phyloP scores from a whole-genome alignment of 2,797 vertebrate species.

The Emydoidea blandingii region DNA sequence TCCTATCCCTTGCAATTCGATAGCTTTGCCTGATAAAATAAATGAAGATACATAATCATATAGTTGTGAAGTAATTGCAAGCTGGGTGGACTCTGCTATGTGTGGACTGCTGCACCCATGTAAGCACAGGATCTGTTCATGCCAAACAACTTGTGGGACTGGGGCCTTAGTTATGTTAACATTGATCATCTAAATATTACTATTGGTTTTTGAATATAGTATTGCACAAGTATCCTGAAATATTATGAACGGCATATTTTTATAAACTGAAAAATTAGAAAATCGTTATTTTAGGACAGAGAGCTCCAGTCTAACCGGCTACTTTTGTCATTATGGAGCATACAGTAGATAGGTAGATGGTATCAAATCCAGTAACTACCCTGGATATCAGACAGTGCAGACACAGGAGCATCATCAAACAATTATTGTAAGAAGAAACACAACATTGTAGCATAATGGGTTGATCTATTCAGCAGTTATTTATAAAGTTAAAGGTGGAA shows the following conservation, averaged over 20 bases:
- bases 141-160: background rate
- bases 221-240: background rate
- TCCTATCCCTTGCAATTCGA: too few species aligned
- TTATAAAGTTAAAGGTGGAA: background rate
- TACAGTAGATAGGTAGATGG: background rate
- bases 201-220: background rate
- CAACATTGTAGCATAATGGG: background rate
- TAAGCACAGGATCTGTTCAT: background rate
- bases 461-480: slow-evolving; percentile 26
- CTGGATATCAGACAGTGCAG: background rate
- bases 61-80: background rate
- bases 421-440: slow-evolving; percentile 13
- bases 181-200: background rate
- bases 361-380: background rate
- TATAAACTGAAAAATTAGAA: background rate
- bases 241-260: background rate
- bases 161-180: background rate
- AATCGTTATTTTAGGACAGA: background rate
- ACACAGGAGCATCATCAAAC: background rate
- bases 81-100: background rate
- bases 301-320: background rate
- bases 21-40: too few species aligned
- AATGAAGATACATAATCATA: too few species aligned
- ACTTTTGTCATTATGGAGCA: background rate
- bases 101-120: background rate